These are phyloP conservation scores for Riparia riparia DNA, from an alignment of 2,113 vertebrate genomes.

Conservation along the genomic window DNA sequence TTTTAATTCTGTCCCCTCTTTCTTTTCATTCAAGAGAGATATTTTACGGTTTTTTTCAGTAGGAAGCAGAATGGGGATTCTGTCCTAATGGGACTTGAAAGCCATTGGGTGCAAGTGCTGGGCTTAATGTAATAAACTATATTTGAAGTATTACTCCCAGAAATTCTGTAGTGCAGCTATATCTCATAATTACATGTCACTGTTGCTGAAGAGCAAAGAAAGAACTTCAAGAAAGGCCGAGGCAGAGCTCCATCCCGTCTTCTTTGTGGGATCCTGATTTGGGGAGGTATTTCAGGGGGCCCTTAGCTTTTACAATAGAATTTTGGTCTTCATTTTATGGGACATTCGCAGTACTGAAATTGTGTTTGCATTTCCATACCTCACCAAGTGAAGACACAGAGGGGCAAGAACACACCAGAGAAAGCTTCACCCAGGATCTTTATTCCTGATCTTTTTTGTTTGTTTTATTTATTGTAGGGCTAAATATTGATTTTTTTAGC, in stretches of 20 bases:
- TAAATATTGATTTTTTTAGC: slow-evolving; percentile 28
- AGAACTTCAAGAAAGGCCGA: background rate
- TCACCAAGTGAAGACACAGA: background rate
- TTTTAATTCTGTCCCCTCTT: background rate
- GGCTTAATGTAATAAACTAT: background rate
- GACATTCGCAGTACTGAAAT: background rate
- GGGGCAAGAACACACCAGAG: background rate
- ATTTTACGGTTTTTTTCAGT: background rate
- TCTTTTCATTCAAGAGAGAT: background rate
- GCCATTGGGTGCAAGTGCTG: background rate
- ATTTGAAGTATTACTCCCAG: background rate
- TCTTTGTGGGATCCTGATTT: background rate
- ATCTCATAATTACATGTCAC: background rate
- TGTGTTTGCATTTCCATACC: background rate
- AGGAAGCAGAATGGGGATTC: background rate
- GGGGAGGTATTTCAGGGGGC: background rate
- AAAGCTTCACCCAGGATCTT: background rate
- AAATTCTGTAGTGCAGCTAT: background rate
- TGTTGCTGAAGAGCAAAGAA: background rate
- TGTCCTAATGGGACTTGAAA: background rate
- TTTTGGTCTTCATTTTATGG: background rate
- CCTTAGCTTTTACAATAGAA: background rate
- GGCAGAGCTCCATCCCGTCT: background rate
- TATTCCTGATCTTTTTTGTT: background rate
- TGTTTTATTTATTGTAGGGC: background rate